phyloP scores from a whole-genome alignment of 1,140 invertebrate genomes.

The Microvelia longipes region DNA sequence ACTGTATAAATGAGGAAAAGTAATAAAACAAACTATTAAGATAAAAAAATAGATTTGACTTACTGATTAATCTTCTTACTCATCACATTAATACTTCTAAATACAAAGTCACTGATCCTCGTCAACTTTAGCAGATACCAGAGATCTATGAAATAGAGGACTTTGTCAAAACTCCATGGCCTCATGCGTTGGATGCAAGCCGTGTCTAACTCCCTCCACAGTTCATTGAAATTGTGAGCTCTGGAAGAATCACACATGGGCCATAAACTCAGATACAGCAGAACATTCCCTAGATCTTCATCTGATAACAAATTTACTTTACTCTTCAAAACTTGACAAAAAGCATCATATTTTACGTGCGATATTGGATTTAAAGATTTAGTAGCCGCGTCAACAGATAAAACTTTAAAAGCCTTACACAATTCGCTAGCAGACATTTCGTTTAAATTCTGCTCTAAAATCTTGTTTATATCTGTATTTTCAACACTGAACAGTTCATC shows the following conservation, averaged over 20 bases:
- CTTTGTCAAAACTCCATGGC: slow-evolving; percentile 3
- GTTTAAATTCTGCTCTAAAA: neutral
- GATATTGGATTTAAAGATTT: neutral
- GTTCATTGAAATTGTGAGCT: neutral
- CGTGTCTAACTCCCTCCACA: slow-evolving; percentile 7
- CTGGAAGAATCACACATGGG: neutral
- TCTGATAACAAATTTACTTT: slow-evolving; percentile 1
- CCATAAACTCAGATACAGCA: slow-evolving; percentile 1
- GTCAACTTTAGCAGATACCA: slow-evolving; percentile 6
- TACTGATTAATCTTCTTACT: neutral
- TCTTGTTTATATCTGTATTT: neutral
- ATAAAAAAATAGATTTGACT: too few relatives aligned
- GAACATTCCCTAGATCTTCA: neutral
- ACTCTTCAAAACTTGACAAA: neutral
- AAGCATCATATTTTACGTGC: neutral
- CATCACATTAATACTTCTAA: neutral
- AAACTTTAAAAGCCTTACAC: neutral
- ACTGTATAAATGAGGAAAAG: too few relatives aligned
- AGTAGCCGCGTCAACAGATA: neutral
- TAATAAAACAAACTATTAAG: too few relatives aligned
- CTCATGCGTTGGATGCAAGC: neutral
- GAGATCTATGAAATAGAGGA: slow-evolving; percentile 9
- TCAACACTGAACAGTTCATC: neutral
- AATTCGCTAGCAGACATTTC: neutral
- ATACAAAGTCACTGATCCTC: slow-evolving; percentile 7